phyloP scores from a whole-genome alignment of 2,888 invertebrate genomes.

The Marronus borbonicus region DNA sequence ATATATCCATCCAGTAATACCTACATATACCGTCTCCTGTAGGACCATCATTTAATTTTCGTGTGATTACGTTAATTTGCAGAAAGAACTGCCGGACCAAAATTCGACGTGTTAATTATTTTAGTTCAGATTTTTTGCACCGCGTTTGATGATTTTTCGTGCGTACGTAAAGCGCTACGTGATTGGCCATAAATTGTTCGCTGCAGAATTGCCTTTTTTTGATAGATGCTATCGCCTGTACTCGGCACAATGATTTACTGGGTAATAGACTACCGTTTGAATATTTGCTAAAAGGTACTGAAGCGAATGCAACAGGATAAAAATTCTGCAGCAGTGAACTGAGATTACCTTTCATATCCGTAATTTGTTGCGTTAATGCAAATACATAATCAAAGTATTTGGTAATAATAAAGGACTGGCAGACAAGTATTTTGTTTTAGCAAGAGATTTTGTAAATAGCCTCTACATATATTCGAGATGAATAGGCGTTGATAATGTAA shows the following conservation, averaged over 20 bases:
- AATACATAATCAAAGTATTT: no score
- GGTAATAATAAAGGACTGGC: no score
- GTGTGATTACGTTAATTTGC: constrained; percentile 43
- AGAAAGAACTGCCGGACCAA: constrained; percentile 1
- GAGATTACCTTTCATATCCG: no score
- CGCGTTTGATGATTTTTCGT: constrained; percentile 13
- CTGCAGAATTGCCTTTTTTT: constrained; percentile 13
- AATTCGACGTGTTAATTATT: constrained; percentile 40
- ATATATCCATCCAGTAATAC: constrained; percentile 28
- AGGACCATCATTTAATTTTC: constrained; percentile 43
- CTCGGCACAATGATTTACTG: constrained; percentile 13
- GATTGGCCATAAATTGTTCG: constrained; percentile 29
- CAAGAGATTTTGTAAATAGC: no score
- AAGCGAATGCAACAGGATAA: no score
- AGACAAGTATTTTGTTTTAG: no score
- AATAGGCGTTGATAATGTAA: no score
- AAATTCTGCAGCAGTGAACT: no score
- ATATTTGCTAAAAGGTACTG: neutral
- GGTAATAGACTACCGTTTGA: constrained; percentile 7
- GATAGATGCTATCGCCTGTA: neutral
- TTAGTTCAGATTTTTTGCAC: constrained; percentile 28
- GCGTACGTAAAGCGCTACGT: constrained; percentile 13
- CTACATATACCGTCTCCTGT: neutral
- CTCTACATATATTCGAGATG: no score
- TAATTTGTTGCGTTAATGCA: no score